Evolutionary conservation across 1,140 invertebrate genomes (phyloP).

Genomic region (Magallana ariakensis): DNA sequence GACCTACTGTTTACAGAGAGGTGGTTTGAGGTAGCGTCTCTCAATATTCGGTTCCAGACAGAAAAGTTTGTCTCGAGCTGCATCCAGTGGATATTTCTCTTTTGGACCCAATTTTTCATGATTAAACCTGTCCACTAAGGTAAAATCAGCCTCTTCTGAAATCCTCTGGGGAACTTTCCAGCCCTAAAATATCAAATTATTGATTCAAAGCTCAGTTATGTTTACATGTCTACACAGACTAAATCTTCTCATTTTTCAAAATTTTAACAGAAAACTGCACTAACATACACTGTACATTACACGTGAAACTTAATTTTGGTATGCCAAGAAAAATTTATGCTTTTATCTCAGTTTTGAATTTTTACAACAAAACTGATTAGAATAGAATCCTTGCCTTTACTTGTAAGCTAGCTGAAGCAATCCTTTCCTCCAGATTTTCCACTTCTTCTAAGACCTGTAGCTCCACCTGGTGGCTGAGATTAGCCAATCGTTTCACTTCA

Average conservation of each 20-base stretch:
- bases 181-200: constrained; percentile 81
- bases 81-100: constrained; percentile 81
- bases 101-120: constrained; percentile 62
- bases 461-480: constrained; percentile 85
- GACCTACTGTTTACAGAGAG: constrained; percentile 88
- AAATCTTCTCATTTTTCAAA: not conserved
- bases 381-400: constrained; percentile 82
- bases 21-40: constrained; percentile 94
- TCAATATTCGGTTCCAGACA: constrained; percentile 94
- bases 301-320: not conserved
- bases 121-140: constrained; percentile 63
- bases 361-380: not conserved
- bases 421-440: constrained; percentile 94
- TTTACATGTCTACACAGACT: not conserved
- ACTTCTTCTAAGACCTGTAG: constrained; percentile 91
- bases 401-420: constrained; percentile 95
- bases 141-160: constrained; percentile 80
- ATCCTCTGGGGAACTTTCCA: constrained; percentile 88
- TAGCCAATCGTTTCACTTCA: constrained; percentile 41
- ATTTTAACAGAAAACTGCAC: not conserved
- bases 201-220: too few relatives aligned
- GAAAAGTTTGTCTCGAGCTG: constrained; percentile 88
- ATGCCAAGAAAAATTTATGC: not conserved
- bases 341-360: not conserved
- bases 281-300: not conserved